Evolutionary conservation across 1,140 invertebrate genomes (phyloP), one percentile per base, ranked within the genome.

Genomic region (Pinna nobilis): DNA sequence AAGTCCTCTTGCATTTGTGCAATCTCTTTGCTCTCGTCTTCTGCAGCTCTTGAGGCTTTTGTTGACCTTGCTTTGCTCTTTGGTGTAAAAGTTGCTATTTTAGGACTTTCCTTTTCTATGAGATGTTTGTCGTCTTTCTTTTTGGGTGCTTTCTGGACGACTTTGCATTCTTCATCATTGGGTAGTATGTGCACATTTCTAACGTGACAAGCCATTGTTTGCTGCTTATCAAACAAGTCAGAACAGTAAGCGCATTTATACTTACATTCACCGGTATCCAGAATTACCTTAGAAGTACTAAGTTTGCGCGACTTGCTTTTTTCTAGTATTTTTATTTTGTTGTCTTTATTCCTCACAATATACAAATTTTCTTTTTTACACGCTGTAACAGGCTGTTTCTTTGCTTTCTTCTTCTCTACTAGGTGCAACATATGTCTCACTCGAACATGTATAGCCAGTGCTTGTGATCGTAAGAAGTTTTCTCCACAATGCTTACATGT

Each of bases 401-500:
- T 2, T 23, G 11, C 13, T 20, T 53, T 2, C n/a, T 30, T 55
- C 51, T 3, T 55, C 35, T 30, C 7, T 32, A 18, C 18, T 5
- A 6, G 37, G 30, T 11, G 30, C 64, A 11, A 51, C 49, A 51
- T 53, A 4, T 51, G 64, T 25, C 50, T 49, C 32, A 13, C 53
- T 66, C 49, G 33, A 13, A 49, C 49, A 35, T 66, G 64, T 23
- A 49, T 51, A 5, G 64, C 64, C 30, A 66, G 20, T 32, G 50
- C 64, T n/a, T 68, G 66, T 44, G 50, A 57, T 53, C 53, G 39
- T 25, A 41, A 25, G 47, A 68, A 68, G 1, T 44, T 39, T 53
- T 57, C 53, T 32, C 32, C 66, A 47, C 66, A 68, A 28, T 68
- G 28, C 23, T 53, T 53, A 59, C 66, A 68, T n/a, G 23, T 68